phyloP scores from a whole-genome alignment of 2,797 vertebrate genomes.

The Percopsis omiscomaycus region DNA sequence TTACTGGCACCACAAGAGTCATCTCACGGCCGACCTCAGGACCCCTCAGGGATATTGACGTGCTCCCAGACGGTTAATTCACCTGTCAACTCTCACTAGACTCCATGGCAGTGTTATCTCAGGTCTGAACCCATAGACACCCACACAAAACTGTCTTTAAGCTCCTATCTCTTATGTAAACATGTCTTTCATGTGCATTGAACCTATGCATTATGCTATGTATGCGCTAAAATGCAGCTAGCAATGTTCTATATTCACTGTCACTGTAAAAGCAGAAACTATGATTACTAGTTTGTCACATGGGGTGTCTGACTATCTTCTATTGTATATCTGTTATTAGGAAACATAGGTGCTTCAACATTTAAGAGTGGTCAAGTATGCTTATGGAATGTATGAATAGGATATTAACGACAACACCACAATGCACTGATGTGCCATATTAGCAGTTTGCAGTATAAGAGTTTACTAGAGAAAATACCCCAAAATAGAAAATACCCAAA shows the following conservation, averaged over 20 bases:
- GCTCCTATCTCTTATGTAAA: conserved; percentile 12
- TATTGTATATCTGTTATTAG: conserved; percentile 21
- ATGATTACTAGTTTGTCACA: conserved; percentile 17
- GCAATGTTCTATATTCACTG: conserved; percentile 4
- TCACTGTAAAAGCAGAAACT: not conserved
- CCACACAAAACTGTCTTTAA: conserved; percentile 12
- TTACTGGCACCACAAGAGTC: conserved; percentile 57
- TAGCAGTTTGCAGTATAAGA: too few relatives aligned
- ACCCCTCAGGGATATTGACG: conserved; percentile 34
- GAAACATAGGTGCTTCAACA: conserved; percentile 1
- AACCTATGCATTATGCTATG: conserved; percentile 17
- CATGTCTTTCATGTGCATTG: conserved; percentile 13
- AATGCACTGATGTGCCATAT: too few relatives aligned
- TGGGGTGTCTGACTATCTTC: not conserved
- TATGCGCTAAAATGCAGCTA: not conserved
- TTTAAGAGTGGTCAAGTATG: too few relatives aligned
- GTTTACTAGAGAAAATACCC: too few relatives aligned
- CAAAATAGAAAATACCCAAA: too few relatives aligned
- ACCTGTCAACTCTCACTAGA: conserved; percentile 19
- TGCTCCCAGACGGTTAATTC: conserved; percentile 20
- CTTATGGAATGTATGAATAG: too few relatives aligned
- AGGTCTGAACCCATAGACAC: not conserved
- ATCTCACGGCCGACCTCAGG: conserved; percentile 48
- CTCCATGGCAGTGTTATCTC: not conserved
- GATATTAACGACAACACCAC: too few relatives aligned